Evolutionary conservation across 2,113 vertebrate genomes (phyloP).

Genomic region (Corydoras maculifer): DNA sequence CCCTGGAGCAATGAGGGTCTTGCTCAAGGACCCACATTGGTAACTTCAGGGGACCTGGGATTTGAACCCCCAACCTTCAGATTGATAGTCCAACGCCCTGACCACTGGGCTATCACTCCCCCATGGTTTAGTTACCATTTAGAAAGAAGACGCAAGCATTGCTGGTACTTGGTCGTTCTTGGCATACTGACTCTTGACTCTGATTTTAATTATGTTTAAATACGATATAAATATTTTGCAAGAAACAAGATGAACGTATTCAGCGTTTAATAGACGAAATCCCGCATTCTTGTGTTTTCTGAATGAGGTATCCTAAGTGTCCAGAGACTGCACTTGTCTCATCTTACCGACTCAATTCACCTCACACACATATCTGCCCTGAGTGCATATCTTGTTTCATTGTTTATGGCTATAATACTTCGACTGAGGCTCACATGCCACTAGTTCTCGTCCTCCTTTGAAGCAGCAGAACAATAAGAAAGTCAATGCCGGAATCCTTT

Average conservation of each 20-base stretch:
- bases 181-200: constrained; percentile 19
- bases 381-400: constrained; percentile 29
- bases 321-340: neutral
- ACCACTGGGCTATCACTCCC: too few relatives aligned
- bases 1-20: too few relatives aligned
- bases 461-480: constrained; percentile 8
- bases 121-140: too few relatives aligned
- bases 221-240: constrained; percentile 39
- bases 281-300: constrained; percentile 18
- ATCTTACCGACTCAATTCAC: neutral
- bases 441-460: neutral
- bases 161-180: constrained; percentile 9
- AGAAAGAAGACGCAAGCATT: neutral
- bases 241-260: constrained; percentile 29
- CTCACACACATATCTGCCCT: neutral
- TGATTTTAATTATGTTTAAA: constrained; percentile 39
- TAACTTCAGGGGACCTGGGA: too few relatives aligned
- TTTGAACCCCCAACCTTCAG: too few relatives aligned
- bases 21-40: too few relatives aligned
- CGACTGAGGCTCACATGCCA: constrained; percentile 24
- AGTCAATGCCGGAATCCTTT: constrained; percentile 9
- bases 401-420: constrained; percentile 47
- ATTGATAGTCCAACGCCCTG: too few relatives aligned
- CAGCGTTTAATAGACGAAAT: neutral
- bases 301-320: neutral